Evolutionary conservation across 2,797 vertebrate species (phyloP), one percentile per base, ranked within the genome.

Genomic region (Melanotaenia pygmaea): DNA sequence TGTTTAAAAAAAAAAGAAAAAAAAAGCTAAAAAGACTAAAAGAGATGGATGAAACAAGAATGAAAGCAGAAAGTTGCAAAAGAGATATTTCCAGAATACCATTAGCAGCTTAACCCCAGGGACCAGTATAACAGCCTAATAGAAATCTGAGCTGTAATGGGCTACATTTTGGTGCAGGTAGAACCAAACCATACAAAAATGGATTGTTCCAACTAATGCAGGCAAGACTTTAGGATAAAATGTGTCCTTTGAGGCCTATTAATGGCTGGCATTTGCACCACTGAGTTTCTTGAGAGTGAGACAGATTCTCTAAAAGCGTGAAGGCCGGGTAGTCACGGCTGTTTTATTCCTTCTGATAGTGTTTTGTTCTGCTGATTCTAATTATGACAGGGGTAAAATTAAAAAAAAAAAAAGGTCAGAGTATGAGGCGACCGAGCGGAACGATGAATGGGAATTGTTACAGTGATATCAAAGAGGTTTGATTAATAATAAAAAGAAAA

Each of bases 181-280:
- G 26, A 74, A 59, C 50, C 62, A 61, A 74, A 74, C 66, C 65
- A 32, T 26, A 81, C 20, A 76, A 67, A 82, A 85, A 80, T 2
- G 6, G 70, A 84, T 79, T 66, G 62, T 79, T 90, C 74, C 67
- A 59, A 59, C 60, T 32, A 35, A 72, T 70, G 43, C 35, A 77
- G 71, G 24, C 70, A 20, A 60, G 61, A 45, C 74, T 40, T 18
- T n/a, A 54, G 71, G 72, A 81, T 71, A 64, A 81, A 79, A 82
- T 71, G 75, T 76, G 72, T 79, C 84, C 83, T 86, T 62, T 45
- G 80, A 86, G 79, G 77, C 57, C 53, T 35, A 51, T 74, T 76
- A 75, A 80, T 54, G 40, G 56, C 59, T 32, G 58, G 26, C 13
- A 18, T 81, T 80, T 66, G 64, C 43, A 61, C 60, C 68, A 20